Evolutionary conservation across 2,113 vertebrate genomes (phyloP).

Genomic region (Anolis sagrei): DNA sequence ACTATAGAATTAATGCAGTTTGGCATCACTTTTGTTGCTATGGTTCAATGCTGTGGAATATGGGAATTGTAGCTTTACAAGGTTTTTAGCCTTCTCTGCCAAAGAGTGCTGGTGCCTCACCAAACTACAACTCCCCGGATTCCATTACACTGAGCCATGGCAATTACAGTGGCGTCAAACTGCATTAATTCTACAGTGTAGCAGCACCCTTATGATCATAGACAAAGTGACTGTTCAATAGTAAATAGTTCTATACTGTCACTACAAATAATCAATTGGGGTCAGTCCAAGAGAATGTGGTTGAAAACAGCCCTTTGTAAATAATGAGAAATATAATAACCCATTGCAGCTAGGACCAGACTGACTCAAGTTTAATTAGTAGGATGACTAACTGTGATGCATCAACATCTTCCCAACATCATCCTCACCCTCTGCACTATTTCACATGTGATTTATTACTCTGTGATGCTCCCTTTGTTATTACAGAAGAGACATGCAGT

Average conservation of each 20-base stretch:
- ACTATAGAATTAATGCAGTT: too few relatives aligned
- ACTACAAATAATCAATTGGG: background rate
- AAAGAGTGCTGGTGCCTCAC: too few relatives aligned
- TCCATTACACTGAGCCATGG: too few relatives aligned
- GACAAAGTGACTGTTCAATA: background rate
- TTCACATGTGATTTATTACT: background rate
- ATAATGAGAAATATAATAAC: background rate
- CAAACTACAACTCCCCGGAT: too few relatives aligned
- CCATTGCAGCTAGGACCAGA: background rate
- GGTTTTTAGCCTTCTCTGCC: too few relatives aligned
- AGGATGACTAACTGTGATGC: background rate
- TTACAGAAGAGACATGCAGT: background rate
- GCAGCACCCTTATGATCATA: background rate
- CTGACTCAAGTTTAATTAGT: conserved; percentile 5
- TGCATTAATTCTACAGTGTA: background rate
- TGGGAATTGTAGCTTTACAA: too few relatives aligned
- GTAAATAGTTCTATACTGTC: background rate
- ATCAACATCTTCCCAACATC: background rate
- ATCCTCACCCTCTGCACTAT: background rate
- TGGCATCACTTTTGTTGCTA: too few relatives aligned
- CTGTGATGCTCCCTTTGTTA: background rate
- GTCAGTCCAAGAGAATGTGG: background rate
- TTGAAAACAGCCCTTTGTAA: background rate
- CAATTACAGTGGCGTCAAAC: too few relatives aligned
- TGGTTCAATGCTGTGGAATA: too few relatives aligned